Evolutionary conservation across 2,113 vertebrate genomes (phyloP).

Genomic region (Dipodomys stephensi): DNA sequence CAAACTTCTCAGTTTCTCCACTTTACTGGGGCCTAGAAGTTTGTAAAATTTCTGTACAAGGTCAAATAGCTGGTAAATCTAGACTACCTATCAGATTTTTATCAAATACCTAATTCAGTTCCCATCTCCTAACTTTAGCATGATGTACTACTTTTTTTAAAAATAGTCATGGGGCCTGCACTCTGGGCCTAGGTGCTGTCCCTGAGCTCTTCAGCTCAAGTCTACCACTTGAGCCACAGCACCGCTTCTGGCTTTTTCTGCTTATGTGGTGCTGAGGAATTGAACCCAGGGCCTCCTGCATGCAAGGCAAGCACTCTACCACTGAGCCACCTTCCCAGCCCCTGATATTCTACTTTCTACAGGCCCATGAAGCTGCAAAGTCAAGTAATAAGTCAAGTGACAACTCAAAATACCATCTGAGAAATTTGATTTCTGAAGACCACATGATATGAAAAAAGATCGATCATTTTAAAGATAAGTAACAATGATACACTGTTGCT

Average conservation of each 20-base stretch:
- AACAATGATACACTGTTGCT: neutral
- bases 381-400: constrained; percentile 55
- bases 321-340: too few relatives aligned
- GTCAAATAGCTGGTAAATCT: constrained; percentile 28
- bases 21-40: constrained; percentile 29
- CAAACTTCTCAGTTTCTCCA: constrained; percentile 42
- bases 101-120: constrained; percentile 44
- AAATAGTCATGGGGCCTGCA: too few relatives aligned
- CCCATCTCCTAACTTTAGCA: constrained; percentile 11
- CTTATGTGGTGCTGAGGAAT: too few relatives aligned
- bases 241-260: too few relatives aligned
- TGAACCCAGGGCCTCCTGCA: too few relatives aligned
- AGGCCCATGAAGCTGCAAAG: constrained; percentile 42
- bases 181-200: too few relatives aligned
- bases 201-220: too few relatives aligned
- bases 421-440: constrained; percentile 41
- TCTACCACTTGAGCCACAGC: too few relatives aligned
- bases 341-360: neutral
- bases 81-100: constrained; percentile 40
- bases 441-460: neutral
- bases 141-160: neutral
- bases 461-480: constrained; percentile 47
- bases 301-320: too few relatives aligned
- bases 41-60: constrained; percentile 29
- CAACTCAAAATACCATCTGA: constrained; percentile 33